Base-by-base conservation (phyloP, 64 coral and sea anemone genomes). In the Montipora cactus region DNA sequence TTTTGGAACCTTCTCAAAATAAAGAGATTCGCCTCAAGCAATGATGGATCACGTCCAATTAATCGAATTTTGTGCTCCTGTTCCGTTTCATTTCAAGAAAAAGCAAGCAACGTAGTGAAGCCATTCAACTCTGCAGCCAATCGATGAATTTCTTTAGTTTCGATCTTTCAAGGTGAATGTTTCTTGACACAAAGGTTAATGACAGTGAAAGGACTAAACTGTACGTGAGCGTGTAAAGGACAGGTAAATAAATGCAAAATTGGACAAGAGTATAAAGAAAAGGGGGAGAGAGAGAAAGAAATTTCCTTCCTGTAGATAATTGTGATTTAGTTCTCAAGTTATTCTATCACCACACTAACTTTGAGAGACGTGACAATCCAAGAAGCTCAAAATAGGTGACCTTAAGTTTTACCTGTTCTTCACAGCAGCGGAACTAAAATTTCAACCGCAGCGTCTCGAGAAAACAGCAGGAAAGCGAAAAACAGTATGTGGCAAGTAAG, bases 171-270 rank as follows among this genome's bases (percentile, higher is more conserved):
- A 49, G 13, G 76, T 48, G 11, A 37, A 49, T 14, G 15, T 4
- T 16, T 47, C 15, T 7, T 1, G 11, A 19, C 13, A 50, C 1
- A 49, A 50, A 12, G 2, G 2, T 46, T 51, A 15, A 44, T 45
- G 66, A 66, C 64, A 22, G 72, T 23, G 44, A 86, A 48, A 20
- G 46, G 46, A 52, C 67, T 9, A 49, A 86, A 49, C 22, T 66
- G 45, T 72, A 66, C 28, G 28, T 67, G 58, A 44, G 12, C 81
- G 8, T 19, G 23, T 18, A 47, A 47, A 7, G 25, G 25, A 49
- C 16, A 71, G 18, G 66, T 86, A 86, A 86, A 86, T 64, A 86
- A 86, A 11, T n/a, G 19, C 5, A 18, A 72, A 86, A 86, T 68
- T 51, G 18, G 66, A 44, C 62, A 48, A 71, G 71, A 66, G 50